Conservation (phyloP, 2,888 invertebrate genomes). For the Germaria angustata region DNA sequence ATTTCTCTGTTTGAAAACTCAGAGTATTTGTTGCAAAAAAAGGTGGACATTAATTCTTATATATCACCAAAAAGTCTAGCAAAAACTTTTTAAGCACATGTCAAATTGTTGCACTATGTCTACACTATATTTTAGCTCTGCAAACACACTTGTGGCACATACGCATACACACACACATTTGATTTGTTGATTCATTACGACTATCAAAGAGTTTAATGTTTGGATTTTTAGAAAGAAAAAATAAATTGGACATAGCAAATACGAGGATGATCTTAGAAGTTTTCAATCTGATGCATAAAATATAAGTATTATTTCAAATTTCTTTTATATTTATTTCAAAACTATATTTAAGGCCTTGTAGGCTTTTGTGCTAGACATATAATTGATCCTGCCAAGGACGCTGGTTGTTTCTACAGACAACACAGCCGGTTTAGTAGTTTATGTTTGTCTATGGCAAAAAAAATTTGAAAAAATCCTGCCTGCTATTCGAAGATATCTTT, state of each 20-base stretch:
- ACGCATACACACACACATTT: neutral
- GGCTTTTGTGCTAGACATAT: too few species aligned
- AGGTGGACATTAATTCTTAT: neutral
- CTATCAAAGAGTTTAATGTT: slow-evolving; percentile 23
- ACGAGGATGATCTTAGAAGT: neutral
- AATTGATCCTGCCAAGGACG: too few species aligned
- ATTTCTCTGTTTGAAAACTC: neutral
- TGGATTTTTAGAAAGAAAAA: neutral
- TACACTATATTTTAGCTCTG: slow-evolving; percentile 2
- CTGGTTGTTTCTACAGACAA: too few species aligned
- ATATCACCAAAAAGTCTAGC: neutral
- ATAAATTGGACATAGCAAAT: neutral
- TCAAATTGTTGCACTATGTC: slow-evolving; percentile 50
- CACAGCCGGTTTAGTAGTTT: too few species aligned
- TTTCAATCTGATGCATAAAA: too few species aligned
- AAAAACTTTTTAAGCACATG: slow-evolving; percentile 52
- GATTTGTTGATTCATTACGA: slow-evolving; percentile 20
- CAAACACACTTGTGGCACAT: neutral
- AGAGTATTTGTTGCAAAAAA: neutral
- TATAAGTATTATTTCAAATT: too few species aligned
- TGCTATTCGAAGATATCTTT: too few species aligned
- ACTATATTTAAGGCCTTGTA: too few species aligned
- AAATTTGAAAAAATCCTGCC: too few species aligned
- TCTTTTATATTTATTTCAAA: too few species aligned
- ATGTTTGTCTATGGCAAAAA: too few species aligned